These are phyloP conservation scores for Microplitis demolitor DNA, from an alignment of 1,140 invertebrate genomes.

Conservation along the genomic window DNA sequence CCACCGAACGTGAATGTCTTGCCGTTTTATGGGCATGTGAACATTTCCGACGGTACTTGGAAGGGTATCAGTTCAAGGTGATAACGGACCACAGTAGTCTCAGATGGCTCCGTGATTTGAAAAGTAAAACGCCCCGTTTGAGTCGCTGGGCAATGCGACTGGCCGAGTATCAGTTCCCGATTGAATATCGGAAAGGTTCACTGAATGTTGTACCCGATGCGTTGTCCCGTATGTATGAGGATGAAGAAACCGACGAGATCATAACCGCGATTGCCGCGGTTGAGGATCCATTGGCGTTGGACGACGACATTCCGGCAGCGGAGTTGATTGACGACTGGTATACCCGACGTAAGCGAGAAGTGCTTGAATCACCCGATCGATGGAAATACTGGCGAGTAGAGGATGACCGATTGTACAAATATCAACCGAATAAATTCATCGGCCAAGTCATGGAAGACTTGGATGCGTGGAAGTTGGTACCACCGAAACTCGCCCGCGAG, in stretches of 20 bases:
- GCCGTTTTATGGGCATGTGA: slow-evolving; percentile 59
- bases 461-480: slow-evolving; percentile 23
- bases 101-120: slow-evolving; percentile 57
- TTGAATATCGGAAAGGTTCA: slow-evolving; percentile 27
- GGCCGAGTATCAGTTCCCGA: slow-evolving; percentile 27
- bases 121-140: slow-evolving; percentile 47
- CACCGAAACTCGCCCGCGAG: background rate
- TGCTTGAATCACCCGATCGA: background rate
- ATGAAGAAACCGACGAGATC: background rate
- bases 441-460: background rate
- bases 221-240: slow-evolving; percentile 28
- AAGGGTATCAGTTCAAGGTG: slow-evolving; percentile 48
- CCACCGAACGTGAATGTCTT: slow-evolving; percentile 58
- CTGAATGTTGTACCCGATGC: slow-evolving; percentile 35
- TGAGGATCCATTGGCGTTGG: no score
- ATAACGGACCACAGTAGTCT: slow-evolving; percentile 61
- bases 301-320: no score
- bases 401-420: background rate
- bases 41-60: slow-evolving; percentile 53
- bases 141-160: slow-evolving; percentile 55
- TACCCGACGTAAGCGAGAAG: no score
- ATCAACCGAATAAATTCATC: background rate
- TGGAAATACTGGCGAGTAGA: background rate
- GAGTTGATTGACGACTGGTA: no score
- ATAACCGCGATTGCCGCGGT: no score